These are phyloP conservation scores for Spisula subtruncata DNA, from an alignment of 2,888 invertebrate species.

Conservation along the genomic window DNA sequence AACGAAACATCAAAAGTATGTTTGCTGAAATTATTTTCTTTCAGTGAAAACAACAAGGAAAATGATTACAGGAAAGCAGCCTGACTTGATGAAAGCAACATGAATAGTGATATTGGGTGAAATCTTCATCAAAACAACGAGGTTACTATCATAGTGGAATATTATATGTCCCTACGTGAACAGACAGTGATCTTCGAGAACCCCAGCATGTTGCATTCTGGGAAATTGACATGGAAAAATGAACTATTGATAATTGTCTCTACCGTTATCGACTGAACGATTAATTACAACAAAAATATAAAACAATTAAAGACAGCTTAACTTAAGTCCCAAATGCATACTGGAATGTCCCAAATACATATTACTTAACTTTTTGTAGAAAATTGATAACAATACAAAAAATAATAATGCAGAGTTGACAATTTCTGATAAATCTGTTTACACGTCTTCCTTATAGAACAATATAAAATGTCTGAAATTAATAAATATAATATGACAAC, in stretches of 20 bases:
- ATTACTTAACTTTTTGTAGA: background rate
- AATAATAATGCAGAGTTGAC: background rate
- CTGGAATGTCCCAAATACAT: background rate
- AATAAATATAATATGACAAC: no score
- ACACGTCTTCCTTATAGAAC: background rate
- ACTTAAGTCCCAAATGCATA: background rate
- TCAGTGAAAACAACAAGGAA: background rate
- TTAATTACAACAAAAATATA: conserved; percentile 7
- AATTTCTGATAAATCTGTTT: background rate
- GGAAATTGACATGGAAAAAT: conserved; percentile 12
- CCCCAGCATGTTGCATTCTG: background rate
- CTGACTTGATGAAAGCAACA: background rate
- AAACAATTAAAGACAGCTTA: conserved; percentile 21
- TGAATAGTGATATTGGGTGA: background rate
- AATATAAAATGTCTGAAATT: no score
- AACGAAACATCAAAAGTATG: background rate
- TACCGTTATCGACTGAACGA: background rate
- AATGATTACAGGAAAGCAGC: background rate
- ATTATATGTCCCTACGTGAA: background rate
- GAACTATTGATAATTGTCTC: background rate
- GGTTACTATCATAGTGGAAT: background rate
- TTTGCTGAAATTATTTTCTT: background rate
- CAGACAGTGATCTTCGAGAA: background rate
- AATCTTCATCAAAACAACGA: background rate
- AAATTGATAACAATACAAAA: background rate